A percentile compares a stretch with the other conserved stretches of the same genome.
Evolutionary conservation across 2,113 vertebrate species (phyloP).

Genomic region (Hiodon tergisus): DNA sequence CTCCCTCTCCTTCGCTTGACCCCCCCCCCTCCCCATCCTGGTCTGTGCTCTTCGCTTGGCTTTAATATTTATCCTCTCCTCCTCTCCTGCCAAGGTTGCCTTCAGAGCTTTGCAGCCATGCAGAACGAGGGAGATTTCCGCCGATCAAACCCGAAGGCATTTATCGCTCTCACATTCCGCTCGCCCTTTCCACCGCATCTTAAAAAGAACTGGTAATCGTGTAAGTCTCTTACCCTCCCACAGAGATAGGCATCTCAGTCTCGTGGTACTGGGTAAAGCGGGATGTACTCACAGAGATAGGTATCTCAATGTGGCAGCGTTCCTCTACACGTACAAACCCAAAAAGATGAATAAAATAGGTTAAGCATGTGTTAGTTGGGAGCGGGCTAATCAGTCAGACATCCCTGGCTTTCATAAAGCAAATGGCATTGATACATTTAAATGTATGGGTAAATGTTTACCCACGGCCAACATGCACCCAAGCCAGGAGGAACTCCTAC

Average conservation of each 20-base stretch:
- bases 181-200: no score
- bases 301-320: no score
- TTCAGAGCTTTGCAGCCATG: neutral
- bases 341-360: neutral
- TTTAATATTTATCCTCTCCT: neutral
- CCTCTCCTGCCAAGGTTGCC: neutral
- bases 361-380: neutral
- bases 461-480: constrained; percentile 2
- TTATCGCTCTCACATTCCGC: no score
- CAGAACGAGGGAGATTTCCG: no score
- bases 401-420: constrained; percentile 1
- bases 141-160: no score
- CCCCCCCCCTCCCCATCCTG: neutral
- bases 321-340: neutral
- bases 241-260: neutral
- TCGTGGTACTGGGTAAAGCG: no score
- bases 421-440: constrained; percentile 29
- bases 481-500: neutral
- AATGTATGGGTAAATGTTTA: constrained; percentile 40
- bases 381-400: constrained; percentile 16
- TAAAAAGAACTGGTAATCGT: no score
- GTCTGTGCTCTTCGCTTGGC: neutral
- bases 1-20: neutral
- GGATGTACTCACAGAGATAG: no score
- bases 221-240: neutral